Percentiles rank a stretch among this genome's conserved stretches.
phyloP scores from a whole-genome alignment of 2,113 vertebrate species.

The Ictalurus punctatus region DNA sequence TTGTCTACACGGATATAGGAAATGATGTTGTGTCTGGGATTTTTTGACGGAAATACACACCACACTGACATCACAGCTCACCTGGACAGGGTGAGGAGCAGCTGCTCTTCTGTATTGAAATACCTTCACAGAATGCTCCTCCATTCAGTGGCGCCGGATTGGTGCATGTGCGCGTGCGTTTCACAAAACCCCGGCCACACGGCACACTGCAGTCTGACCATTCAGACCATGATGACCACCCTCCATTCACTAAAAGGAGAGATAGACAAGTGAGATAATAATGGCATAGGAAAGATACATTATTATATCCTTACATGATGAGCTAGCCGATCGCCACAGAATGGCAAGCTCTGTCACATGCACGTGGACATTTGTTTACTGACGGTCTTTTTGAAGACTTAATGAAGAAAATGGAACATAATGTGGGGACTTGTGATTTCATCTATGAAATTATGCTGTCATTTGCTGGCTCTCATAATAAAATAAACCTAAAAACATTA shows the following conservation, averaged over 20 bases:
- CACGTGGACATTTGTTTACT: not conserved
- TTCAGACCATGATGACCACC: conserved; percentile 94
- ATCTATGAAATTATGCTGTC: not conserved
- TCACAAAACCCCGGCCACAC: conserved; percentile 91
- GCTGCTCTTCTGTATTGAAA: conserved; percentile 91
- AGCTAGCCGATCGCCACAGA: conserved; percentile 54
- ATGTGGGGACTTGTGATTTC: not conserved
- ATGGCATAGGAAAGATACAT: not conserved
- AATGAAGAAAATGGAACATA: conserved; percentile 33
- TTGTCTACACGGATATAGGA: not conserved
- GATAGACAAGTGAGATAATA: not conserved
- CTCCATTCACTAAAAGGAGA: conserved; percentile 83
- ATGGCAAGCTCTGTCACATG: not conserved
- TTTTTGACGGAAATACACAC: not conserved
- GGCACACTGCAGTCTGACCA: conserved; percentile 90
- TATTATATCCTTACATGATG: conserved; percentile 36
- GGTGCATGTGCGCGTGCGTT: conserved; percentile 91
- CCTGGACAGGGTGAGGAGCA: conserved; percentile 90
- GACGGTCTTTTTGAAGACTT: conserved; percentile 8
- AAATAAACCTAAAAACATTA: not conserved
- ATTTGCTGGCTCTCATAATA: not conserved
- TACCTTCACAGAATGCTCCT: conserved; percentile 91
- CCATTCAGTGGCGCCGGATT: conserved; percentile 94
- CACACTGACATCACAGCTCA: conserved; percentile 50
- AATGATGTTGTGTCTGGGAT: not conserved